Conservation (phyloP, 2,888 invertebrate species). For the Morpho deidamia region DNA sequence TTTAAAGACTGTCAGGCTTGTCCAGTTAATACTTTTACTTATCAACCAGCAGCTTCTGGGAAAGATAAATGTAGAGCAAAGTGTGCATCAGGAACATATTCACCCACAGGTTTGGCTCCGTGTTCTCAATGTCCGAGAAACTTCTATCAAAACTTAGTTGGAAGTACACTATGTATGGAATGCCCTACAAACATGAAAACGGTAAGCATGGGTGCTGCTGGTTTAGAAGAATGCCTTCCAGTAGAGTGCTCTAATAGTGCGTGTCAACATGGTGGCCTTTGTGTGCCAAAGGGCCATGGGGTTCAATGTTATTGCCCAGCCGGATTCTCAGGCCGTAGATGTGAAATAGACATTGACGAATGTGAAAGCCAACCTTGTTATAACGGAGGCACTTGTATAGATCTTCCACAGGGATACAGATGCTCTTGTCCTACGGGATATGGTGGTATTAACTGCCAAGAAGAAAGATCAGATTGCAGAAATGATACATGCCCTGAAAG, state of each 20-base stretch:
- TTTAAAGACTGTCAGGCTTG: conserved; percentile 97
- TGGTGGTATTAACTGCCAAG: conserved; percentile 96
- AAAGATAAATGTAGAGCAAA: conserved; percentile 91
- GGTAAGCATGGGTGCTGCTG: conserved; percentile 86
- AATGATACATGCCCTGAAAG: conserved; percentile 95
- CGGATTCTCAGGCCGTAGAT: conserved; percentile 94
- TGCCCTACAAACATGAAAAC: conserved; percentile 96
- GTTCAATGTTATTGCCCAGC: conserved; percentile 96
- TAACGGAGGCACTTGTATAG: conserved; percentile 94
- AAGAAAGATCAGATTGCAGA: conserved; percentile 92
- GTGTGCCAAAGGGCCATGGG: conserved; percentile 92
- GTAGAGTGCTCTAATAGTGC: conserved; percentile 92
- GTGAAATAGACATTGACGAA: conserved; percentile 97
- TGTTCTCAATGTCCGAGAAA: conserved; percentile 95
- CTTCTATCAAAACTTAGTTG: conserved; percentile 92
- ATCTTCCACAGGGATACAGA: conserved; percentile 93
- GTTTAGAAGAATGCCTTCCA: conserved; percentile 90
- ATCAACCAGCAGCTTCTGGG: conserved; percentile 92
- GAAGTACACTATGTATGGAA: conserved; percentile 91
- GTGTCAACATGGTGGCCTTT: conserved; percentile 94
- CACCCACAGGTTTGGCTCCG: conserved; percentile 94
- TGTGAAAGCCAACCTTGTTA: conserved; percentile 96
- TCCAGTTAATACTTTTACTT: conserved; percentile 92
- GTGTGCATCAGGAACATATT: conserved; percentile 93
- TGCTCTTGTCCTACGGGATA: conserved; percentile 93